Conservation (phyloP, 2,888 invertebrate genomes). For the Diachrysia chrysitis region DNA sequence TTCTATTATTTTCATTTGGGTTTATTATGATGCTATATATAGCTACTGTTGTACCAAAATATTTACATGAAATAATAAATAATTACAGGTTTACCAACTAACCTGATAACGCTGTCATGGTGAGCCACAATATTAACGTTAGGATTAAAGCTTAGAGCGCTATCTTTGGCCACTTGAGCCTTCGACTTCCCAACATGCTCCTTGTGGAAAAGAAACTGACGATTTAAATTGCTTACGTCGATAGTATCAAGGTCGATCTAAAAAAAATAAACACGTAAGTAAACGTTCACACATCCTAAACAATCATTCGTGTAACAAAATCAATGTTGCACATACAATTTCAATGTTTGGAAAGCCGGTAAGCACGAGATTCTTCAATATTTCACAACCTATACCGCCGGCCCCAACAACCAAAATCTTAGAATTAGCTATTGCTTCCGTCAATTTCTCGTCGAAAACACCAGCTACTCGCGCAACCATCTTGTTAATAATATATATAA, state of each 20-base stretch:
- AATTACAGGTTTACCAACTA: neutral
- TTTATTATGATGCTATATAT: neutral
- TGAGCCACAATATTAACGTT: slow-evolving; percentile 96
- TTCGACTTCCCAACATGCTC: slow-evolving; percentile 99
- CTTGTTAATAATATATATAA: slow-evolving; percentile 61
- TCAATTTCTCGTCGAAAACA: slow-evolving; percentile 91
- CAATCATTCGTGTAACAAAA: slow-evolving; percentile 13
- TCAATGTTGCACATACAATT: slow-evolving; percentile 92
- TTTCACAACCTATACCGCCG: slow-evolving; percentile 99
- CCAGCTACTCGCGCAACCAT: slow-evolving; percentile 92
- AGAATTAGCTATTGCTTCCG: slow-evolving; percentile 91
- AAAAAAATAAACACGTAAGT: slow-evolving; percentile 70
- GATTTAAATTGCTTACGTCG: slow-evolving; percentile 99
- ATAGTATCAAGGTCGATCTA: slow-evolving; percentile 99
- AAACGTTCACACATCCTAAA: slow-evolving; percentile 6
- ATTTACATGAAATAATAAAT: neutral
- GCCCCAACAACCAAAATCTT: slow-evolving; percentile 97
- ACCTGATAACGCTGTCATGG: slow-evolving; percentile 97
- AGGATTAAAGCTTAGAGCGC: slow-evolving; percentile 96
- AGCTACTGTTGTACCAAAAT: neutral
- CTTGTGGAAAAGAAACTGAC: slow-evolving; percentile 99
- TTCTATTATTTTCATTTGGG: too few species aligned
- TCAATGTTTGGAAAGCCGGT: slow-evolving; percentile 98
- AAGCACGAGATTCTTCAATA: slow-evolving; percentile 98
- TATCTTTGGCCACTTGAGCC: slow-evolving; percentile 96